Percentiles rank a stretch among this genome's conserved stretches.
phyloP scores from a whole-genome alignment of 2,797 vertebrate species.

The Cyprinella venusta region DNA sequence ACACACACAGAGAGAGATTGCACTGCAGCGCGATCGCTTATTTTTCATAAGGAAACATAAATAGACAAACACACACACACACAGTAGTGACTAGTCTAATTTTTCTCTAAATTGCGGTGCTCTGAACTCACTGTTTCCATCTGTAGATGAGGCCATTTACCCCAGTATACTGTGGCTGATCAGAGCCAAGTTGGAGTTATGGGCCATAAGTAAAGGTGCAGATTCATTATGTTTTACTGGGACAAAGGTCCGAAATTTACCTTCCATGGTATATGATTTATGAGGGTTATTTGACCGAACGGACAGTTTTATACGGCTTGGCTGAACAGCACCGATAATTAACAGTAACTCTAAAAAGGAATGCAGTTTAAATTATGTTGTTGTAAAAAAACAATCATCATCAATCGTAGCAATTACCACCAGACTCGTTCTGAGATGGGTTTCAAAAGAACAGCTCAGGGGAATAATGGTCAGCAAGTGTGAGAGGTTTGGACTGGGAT shows the following conservation, averaged over 20 bases:
- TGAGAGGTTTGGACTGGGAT: not conserved
- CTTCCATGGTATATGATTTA: slow-evolving; percentile 9
- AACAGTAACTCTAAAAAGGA: slow-evolving; percentile 15
- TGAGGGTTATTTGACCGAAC: slow-evolving; percentile 13
- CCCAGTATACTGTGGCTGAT: not conserved
- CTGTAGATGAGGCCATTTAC: not conserved
- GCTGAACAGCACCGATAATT: slow-evolving; percentile 2
- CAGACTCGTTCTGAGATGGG: slow-evolving; percentile 1
- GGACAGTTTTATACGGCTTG: slow-evolving; percentile 15
- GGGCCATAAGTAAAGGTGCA: slow-evolving; percentile 9
- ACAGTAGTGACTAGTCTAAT: not conserved
- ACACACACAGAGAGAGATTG: not conserved
- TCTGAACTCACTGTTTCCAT: slow-evolving; percentile 30
- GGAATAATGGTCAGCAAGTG: slow-evolving; percentile 3
- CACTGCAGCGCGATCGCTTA: not conserved
- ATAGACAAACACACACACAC: slow-evolving; percentile 9
- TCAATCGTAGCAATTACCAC: slow-evolving; percentile 15
- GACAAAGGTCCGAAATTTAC: slow-evolving; percentile 14
- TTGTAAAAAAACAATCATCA: slow-evolving; percentile 12
- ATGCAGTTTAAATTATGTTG: slow-evolving; percentile 25
- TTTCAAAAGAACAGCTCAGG: slow-evolving; percentile 36
- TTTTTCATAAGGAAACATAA: slow-evolving; percentile 20
- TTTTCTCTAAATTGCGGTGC: slow-evolving; percentile 9
- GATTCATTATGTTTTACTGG: slow-evolving; percentile 11
- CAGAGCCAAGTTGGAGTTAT: slow-evolving; percentile 16